A percentile compares a stretch with the other conserved stretches of the same genome.
Conservation (phyloP, 2,797 vertebrate genomes). For the Adrianichthys oophorus region DNA sequence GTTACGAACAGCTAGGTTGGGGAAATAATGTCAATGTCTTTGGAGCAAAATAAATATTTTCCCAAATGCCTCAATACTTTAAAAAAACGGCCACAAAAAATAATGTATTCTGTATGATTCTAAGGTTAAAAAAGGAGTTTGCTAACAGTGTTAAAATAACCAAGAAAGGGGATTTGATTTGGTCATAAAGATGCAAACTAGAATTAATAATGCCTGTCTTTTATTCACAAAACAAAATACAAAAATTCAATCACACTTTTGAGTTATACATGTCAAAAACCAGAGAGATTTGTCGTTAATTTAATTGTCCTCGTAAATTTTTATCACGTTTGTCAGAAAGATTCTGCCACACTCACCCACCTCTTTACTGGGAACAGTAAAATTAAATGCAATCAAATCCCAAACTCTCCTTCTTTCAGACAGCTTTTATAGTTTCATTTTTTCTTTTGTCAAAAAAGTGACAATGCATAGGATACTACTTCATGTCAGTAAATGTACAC, state of each 20-base stretch:
- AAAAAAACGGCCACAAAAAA: constrained; percentile 44
- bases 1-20: constrained; percentile 31
- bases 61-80: constrained; percentile 35
- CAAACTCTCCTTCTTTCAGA: not conserved
- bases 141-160: constrained; percentile 10
- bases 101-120: constrained; percentile 22
- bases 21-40: constrained; percentile 19
- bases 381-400: not conserved
- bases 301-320: constrained; percentile 22
- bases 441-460: not conserved
- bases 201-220: too few relatives aligned
- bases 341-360: not conserved
- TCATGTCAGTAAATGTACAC: not conserved
- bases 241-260: too few relatives aligned
- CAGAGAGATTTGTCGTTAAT: constrained; percentile 16
- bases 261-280: too few relatives aligned
- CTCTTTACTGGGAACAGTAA: not conserved
- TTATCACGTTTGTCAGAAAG: constrained; percentile 24
- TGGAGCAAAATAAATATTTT: constrained; percentile 30
- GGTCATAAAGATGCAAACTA: constrained; percentile 7
- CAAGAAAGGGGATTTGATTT: constrained; percentile 46
- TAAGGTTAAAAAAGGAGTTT: constrained; percentile 28
- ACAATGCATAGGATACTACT: not conserved
- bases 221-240: too few relatives aligned
- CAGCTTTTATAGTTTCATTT: not conserved